phyloP scores from a whole-genome alignment of 2,888 invertebrate species.

The Patella pellucida region DNA sequence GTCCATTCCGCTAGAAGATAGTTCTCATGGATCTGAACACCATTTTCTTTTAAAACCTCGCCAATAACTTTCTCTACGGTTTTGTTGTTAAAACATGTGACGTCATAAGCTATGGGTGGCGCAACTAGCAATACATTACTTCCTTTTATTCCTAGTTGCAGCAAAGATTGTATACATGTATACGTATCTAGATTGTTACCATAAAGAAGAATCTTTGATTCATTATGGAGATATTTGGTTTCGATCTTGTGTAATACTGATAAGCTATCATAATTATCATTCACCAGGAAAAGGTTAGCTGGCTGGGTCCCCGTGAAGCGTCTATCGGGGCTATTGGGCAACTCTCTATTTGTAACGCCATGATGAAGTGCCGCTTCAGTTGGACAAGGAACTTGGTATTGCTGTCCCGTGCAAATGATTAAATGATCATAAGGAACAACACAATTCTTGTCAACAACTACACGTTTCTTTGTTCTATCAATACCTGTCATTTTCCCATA shows the following conservation, averaged over 20 bases:
- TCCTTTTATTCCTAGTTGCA: slow-evolving; percentile 76
- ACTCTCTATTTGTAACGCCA: slow-evolving; percentile 45
- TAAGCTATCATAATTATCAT: slow-evolving; percentile 68
- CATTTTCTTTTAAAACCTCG: slow-evolving; percentile 48
- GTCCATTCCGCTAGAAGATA: slow-evolving; percentile 67
- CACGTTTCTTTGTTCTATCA: slow-evolving; percentile 67
- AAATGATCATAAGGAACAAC: slow-evolving; percentile 70
- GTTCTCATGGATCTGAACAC: slow-evolving; percentile 58
- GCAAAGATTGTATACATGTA: slow-evolving; percentile 78
- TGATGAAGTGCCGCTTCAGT: slow-evolving; percentile 54
- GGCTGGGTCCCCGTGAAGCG: slow-evolving; percentile 53
- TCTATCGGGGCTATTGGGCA: slow-evolving; percentile 53
- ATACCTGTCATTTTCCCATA: slow-evolving; percentile 70
- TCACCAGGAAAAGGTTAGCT: slow-evolving; percentile 65
- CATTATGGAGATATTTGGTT: slow-evolving; percentile 28
- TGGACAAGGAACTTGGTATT: slow-evolving; percentile 67
- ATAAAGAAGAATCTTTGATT: slow-evolving; percentile 75
- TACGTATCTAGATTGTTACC: slow-evolving; percentile 79
- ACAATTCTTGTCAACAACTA: slow-evolving; percentile 61
- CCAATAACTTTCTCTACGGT: slow-evolving; percentile 56
- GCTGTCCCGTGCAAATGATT: slow-evolving; percentile 67
- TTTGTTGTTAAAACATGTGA: slow-evolving; percentile 65
- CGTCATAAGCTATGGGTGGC: slow-evolving; percentile 56
- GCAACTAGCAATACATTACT: slow-evolving; percentile 76
- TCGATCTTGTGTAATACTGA: slow-evolving; percentile 64